Evolutionary conservation across 2,888 invertebrate genomes (phyloP).

Genomic region (Tanytarsus gracilentus): DNA sequence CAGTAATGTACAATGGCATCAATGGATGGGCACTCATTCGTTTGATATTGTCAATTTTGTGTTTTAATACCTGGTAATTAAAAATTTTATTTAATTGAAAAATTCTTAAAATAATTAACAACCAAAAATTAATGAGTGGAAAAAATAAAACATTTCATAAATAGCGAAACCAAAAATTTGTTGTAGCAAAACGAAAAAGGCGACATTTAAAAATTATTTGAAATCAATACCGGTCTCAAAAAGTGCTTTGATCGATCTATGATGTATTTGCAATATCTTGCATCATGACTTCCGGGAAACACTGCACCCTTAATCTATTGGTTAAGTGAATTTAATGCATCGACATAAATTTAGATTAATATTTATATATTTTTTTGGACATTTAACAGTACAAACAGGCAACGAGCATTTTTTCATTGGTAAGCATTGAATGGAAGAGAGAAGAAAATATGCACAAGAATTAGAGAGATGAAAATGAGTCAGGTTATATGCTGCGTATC

Average conservation of each 20-base stretch:
- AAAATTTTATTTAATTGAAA: not conserved
- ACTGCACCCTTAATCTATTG: constrained; percentile 87
- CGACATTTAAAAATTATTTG: constrained; percentile 28
- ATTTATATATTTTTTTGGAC: constrained; percentile 4
- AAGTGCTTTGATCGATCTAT: constrained; percentile 94
- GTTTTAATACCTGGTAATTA: constrained; percentile 70
- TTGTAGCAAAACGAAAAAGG: constrained; percentile 32
- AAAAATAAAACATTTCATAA: constrained; percentile 23
- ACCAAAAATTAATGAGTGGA: constrained; percentile 33
- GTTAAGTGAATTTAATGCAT: not conserved
- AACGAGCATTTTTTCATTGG: no score
- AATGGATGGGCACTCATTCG: constrained; percentile 93
- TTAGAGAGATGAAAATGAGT: not conserved
- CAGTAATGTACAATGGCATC: constrained; percentile 88
- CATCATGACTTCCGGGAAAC: constrained; percentile 93
- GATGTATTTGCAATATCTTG: constrained; percentile 90
- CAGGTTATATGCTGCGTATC: not conserved
- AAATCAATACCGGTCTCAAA: constrained; percentile 71
- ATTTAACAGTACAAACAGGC: constrained; percentile 6
- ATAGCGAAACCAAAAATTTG: constrained; percentile 35
- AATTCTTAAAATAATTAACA: not conserved
- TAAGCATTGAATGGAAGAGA: no score
- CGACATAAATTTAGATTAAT: not conserved
- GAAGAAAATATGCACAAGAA: not conserved
- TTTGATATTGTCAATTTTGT: constrained; percentile 88